Base-by-base conservation (phyloP, 1,140 invertebrate species). In the Zaprionus vittiger region DNA sequence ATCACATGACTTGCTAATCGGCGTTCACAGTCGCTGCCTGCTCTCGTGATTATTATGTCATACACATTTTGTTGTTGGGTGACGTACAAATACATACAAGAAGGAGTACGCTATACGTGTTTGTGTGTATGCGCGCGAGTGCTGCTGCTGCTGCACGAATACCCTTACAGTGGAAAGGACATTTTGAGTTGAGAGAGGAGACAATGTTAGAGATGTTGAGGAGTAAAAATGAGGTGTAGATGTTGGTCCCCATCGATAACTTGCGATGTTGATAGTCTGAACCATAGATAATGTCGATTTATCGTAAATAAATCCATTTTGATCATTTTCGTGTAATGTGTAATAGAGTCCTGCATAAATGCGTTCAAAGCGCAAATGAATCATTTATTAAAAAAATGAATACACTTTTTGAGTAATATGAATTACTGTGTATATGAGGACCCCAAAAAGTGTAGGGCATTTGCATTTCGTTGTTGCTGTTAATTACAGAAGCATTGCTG, bases 11-110 rank as follows among this genome's bases (percentile, higher is more conserved):
- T 92, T 91, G 91, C 91, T 92, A 92, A 92, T 92, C 91, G 91
- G 89, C 85, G 86, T 81, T 86, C 77, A 65, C 76, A 69, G 66
- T 79, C 79, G 87, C 72, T 80, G 85, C 72, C 83, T 89, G 83
- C 91, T 92, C 91, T 91, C 91, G 91, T 92, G 91, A 92, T 92
- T 92, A 92, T 92, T 92, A 92, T 92, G 91, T 92, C 91, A 92
- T 92, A 91, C 87, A 86, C 57, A 85, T 81, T 82, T 89, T 89
- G 84, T 87, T 89, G 84, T 83, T 83, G 70, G 61, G 55, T 65
- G 71, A 54, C 63, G 73, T 17, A 17, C 41, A 47, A 47, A 47
- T 47, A 47, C 41, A 47, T 47, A 7, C 41, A 34, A 34, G 4
- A 11, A 0, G 11, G 31, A 34, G 9, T 34, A 34, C 31, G 31